A percentile compares a stretch with the other conserved stretches of the same genome.
phyloP scores from a whole-genome alignment of 2,888 invertebrate genomes.

The Apocheima hispidaria region DNA sequence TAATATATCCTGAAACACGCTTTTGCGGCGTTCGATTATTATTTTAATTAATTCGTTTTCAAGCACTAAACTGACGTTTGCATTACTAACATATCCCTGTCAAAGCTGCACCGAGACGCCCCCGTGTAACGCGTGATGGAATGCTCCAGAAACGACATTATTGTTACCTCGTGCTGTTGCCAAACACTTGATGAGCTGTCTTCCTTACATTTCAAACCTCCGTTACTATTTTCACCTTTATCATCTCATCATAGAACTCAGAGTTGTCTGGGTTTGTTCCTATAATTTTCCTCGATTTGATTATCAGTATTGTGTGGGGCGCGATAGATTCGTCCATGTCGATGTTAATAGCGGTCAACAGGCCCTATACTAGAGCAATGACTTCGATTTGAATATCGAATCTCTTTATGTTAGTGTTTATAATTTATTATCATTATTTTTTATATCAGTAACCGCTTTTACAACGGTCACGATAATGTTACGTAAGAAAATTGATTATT shows the following conservation, averaged over 20 bases:
- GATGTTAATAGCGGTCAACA: slow-evolving; percentile 47
- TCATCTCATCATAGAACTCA: slow-evolving; percentile 1
- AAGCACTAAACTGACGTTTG: slow-evolving; percentile 14
- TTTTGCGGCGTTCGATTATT: too few relatives aligned
- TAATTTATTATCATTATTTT: slow-evolving; percentile 41
- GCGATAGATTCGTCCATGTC: slow-evolving; percentile 44
- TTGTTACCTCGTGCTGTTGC: slow-evolving; percentile 35
- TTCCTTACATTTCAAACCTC: slow-evolving; percentile 13
- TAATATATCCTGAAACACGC: too few relatives aligned
- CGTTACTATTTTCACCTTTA: slow-evolving; percentile 12
- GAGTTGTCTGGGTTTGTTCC: slow-evolving; percentile 4
- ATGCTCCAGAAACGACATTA: slow-evolving; percentile 40
- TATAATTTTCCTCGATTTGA: slow-evolving; percentile 51
- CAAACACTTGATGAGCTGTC: slow-evolving; percentile 39
- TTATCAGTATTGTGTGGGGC: slow-evolving; percentile 63
- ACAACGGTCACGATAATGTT: slow-evolving; percentile 31
- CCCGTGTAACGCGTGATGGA: slow-evolving; percentile 37
- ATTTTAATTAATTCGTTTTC: too few relatives aligned
- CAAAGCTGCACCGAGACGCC: slow-evolving; percentile 20
- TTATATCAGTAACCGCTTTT: slow-evolving; percentile 28
- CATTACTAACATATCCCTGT: slow-evolving; percentile 32
- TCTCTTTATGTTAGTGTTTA: slow-evolving; percentile 36
- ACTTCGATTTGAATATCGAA: slow-evolving; percentile 39
- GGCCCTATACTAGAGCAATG: slow-evolving; percentile 42
- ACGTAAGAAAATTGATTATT: slow-evolving; percentile 24